Base-by-base conservation (phyloP, 2,797 vertebrate species). In the Gymnoscopelus microlampas region DNA sequence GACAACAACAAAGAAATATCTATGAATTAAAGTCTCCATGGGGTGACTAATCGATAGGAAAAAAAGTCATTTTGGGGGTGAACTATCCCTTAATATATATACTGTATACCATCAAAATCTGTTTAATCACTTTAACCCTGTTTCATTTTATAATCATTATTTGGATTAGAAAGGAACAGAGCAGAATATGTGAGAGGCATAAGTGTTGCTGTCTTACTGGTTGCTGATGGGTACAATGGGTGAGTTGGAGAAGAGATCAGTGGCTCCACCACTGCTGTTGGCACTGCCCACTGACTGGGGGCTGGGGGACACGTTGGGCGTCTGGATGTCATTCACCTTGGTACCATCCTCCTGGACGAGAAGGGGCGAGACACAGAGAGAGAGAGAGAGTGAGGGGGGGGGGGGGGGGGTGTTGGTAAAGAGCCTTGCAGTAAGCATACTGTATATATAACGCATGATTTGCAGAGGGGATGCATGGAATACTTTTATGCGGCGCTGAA, bases 271-370 rank as follows among this genome's bases (percentile, higher is more conserved):
- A 24, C 89, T 93, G 79, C 95, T 95, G 85, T 95, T 96, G 89
- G 94, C 93, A 74, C 95, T 97, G 85, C 95, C 95, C 85, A 94
- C 95, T 62, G 96, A 96, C 87, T 96, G 95, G 86, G 94, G 91
- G 87, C 95, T 95, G 78, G 96, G 96, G 19, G 96, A 98, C 67
- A 92, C 94, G 55, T 94, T 95, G 63, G 95, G 95, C 24, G 95
- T 94, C 84, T 94, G 93, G 76, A 92, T 89, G 76, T 93, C 92
- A 5, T 94, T 94, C 85, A 95, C 95, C 88, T 95, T 95, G 67
- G 96, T 92, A 82, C 95, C 89, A 35, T 96, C 95, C 65, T 96
- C 96, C 96, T 97, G 89, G 32, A 53, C 4, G 53, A 66, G 56
- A 68, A 57, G n/a, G 19, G 5, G 19, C 14, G 3, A 5, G n/a